Evolutionary conservation across 2,113 vertebrate species (phyloP).

Genomic region (Pterocles orientalis): DNA sequence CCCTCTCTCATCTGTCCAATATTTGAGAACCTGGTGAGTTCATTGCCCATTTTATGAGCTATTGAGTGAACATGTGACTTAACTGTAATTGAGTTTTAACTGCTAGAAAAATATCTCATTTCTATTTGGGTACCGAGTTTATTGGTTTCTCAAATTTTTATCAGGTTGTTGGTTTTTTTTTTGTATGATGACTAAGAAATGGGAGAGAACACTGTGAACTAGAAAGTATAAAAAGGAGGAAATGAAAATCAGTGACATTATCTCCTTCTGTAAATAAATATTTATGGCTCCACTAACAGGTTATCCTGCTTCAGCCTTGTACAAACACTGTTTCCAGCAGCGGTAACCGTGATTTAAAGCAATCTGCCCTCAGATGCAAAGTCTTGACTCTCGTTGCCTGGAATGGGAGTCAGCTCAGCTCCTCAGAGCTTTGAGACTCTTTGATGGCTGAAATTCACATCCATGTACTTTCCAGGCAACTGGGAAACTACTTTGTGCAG

Average conservation of each 20-base stretch:
- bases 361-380: neutral
- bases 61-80: neutral
- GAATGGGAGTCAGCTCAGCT: neutral
- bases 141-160: constrained; percentile 11
- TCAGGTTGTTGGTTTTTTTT: neutral
- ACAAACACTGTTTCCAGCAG: neutral
- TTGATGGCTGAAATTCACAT: neutral
- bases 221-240: neutral
- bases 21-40: neutral
- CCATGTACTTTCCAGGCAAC: neutral
- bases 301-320: neutral
- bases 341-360: neutral
- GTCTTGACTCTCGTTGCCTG: neutral
- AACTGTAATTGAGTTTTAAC: neutral
- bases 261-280: neutral
- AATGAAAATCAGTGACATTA: neutral
- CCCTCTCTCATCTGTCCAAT: neutral
- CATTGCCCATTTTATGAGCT: neutral
- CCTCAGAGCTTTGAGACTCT: neutral
- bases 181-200: neutral
- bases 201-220: neutral
- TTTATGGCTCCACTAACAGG: neutral
- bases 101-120: neutral
- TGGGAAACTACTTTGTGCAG: neutral
- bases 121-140: neutral